Percentiles rank a stretch among this genome's conserved stretches.
Evolutionary conservation across 37 sponge, comb jelly and placozoan species (phyloP).

Genomic region (Aphrocallistes beatrix): DNA sequence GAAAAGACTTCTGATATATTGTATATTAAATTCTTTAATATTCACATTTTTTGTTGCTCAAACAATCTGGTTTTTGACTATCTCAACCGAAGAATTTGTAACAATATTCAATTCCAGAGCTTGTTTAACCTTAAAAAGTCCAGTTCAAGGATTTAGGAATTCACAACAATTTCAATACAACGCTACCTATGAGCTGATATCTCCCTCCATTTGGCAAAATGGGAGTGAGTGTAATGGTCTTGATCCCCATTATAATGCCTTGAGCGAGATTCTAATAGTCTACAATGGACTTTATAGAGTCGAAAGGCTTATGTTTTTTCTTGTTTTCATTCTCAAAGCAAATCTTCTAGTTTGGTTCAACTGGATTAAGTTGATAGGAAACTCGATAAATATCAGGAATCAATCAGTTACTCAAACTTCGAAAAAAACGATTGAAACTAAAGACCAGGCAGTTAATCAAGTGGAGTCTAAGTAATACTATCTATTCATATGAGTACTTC

Average conservation of each 20-base stretch:
- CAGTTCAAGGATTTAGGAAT: background rate
- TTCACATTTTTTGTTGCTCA: background rate
- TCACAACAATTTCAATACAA: background rate
- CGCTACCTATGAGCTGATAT: background rate
- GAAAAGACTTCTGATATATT: background rate
- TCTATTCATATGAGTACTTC: no score
- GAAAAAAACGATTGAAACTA: no score
- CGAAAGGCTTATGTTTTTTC: background rate
- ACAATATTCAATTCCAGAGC: slow-evolving; percentile 2
- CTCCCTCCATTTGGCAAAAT: background rate
- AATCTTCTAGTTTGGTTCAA: slow-evolving; percentile 2
- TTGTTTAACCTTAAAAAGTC: background rate
- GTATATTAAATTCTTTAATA: background rate
- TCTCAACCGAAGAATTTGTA: background rate
- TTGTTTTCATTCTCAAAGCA: background rate
- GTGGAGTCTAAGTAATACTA: no score
- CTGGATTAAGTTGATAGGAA: background rate
- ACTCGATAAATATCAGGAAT: no score
- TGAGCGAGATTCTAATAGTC: background rate
- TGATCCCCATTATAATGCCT: background rate
- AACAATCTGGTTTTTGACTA: background rate
- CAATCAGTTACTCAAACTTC: no score
- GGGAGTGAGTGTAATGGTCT: background rate
- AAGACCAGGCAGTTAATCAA: no score
- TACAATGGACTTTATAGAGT: background rate